These are phyloP conservation scores for Macrosoma leucophasiata DNA, from an alignment of 2,888 invertebrate species.

Conservation along the genomic window DNA sequence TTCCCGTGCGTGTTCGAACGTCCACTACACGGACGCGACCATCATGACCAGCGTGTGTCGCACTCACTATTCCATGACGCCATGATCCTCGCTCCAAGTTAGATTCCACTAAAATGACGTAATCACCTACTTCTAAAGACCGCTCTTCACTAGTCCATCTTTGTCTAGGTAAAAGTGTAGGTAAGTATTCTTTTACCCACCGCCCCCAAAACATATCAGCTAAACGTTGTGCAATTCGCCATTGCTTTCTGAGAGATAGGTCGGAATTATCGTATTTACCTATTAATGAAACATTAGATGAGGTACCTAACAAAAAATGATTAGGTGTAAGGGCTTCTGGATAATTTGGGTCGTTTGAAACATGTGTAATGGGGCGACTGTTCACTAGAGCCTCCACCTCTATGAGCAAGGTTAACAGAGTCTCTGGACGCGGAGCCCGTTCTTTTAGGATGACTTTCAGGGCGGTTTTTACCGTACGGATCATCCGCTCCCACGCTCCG, in stretches of 20 bases:
- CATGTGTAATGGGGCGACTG: conserved; percentile 24
- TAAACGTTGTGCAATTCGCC: conserved; percentile 11
- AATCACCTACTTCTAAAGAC: background rate
- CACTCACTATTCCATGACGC: conserved; percentile 15
- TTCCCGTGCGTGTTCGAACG: background rate
- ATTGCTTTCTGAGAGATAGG: background rate
- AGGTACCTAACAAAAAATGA: conserved; percentile 14
- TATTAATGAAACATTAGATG: no score
- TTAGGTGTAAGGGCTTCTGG: conserved; percentile 24
- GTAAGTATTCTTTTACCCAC: conserved; percentile 27
- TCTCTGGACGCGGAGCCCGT: conserved; percentile 9
- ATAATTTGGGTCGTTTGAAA: conserved; percentile 21
- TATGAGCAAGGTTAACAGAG: conserved; percentile 6
- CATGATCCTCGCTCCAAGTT: conserved; percentile 25
- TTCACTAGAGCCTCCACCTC: conserved; percentile 13
- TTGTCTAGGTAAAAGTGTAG: conserved; percentile 17
- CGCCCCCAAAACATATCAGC: conserved; percentile 20
- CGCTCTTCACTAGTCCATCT: conserved; percentile 9
- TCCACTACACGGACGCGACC: no score
- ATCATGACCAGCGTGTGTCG: no score
- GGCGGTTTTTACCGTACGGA: conserved; percentile 14
- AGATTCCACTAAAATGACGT: conserved; percentile 20
- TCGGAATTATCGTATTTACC: conserved; percentile 3
- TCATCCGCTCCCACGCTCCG: conserved; percentile 12
- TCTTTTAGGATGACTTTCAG: conserved; percentile 1